Percentiles rank a stretch among this genome's conserved stretches.
phyloP scores from a whole-genome alignment of 2,888 invertebrate species.

The Podotricha telesiphe region DNA sequence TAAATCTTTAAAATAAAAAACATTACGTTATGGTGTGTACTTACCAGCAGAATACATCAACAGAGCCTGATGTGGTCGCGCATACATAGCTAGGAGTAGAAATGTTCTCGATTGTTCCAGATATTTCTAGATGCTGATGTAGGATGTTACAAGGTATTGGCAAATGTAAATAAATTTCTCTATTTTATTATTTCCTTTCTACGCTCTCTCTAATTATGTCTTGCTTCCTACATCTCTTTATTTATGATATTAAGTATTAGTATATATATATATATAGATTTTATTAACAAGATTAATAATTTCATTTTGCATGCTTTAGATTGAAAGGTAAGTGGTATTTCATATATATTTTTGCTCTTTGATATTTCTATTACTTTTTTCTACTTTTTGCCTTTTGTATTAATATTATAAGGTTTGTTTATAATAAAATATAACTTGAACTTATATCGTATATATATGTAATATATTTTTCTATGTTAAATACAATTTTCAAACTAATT shows the following conservation, averaged over 20 bases:
- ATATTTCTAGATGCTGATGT: constrained; percentile 44
- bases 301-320: constrained; percentile 28
- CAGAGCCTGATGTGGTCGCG: constrained; percentile 80
- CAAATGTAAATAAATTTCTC: constrained; percentile 53
- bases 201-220: constrained; percentile 78
- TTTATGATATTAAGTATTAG: constrained; percentile 37
- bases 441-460: too few relatives aligned
- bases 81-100: constrained; percentile 72
- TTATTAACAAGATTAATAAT: constrained; percentile 31
- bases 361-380: too few relatives aligned
- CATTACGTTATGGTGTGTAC: constrained; percentile 63
- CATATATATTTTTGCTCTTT: background rate
- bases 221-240: constrained; percentile 76
- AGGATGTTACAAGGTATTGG: constrained; percentile 65
- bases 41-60: constrained; percentile 58
- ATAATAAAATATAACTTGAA: too few relatives aligned
- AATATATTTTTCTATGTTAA: too few relatives aligned
- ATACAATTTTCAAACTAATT: too few relatives aligned
- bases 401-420: too few relatives aligned
- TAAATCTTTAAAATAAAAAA: constrained; percentile 18
- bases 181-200: constrained; percentile 54
- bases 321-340: constrained; percentile 24
- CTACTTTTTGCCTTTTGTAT: background rate
- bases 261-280: constrained; percentile 40
- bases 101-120: constrained; percentile 52